Conservation (phyloP, 2,113 vertebrate genomes). For the Centropus unirufus region DNA sequence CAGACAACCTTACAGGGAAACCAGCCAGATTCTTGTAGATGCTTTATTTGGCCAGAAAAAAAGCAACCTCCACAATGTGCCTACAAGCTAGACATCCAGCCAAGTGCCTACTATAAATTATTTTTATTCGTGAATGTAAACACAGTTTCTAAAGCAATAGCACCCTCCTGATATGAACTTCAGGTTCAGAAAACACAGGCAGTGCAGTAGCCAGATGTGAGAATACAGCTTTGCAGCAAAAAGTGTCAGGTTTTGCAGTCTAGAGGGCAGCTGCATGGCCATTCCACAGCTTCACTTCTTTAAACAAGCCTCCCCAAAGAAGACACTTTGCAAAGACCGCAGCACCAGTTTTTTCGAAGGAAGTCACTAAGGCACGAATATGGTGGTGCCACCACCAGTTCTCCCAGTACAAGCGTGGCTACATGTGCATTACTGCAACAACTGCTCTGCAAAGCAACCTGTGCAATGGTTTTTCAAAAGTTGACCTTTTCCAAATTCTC, state of each 20-base stretch:
- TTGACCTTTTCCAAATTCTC: not conserved
- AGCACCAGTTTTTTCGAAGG: not conserved
- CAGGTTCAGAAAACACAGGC: not conserved
- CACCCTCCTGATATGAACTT: not conserved
- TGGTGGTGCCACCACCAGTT: not conserved
- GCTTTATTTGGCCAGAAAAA: not conserved
- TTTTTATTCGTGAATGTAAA: not conserved
- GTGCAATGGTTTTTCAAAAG: not conserved
- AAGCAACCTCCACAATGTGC: not conserved
- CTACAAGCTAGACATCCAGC: not conserved
- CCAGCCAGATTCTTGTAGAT: not conserved
- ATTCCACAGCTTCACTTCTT: not conserved
- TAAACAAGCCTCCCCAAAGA: not conserved
- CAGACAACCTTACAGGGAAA: not conserved
- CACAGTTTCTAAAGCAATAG: not conserved
- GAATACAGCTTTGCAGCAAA: not conserved
- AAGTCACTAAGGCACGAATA: rapidly evolving
- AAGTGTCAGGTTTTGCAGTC: not conserved
- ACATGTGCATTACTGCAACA: not conserved
- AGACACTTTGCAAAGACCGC: not conserved
- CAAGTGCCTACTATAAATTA: not conserved
- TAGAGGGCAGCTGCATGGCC: not conserved
- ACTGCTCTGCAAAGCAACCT: not conserved
- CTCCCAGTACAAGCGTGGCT: not conserved
- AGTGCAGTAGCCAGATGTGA: not conserved